A percentile compares a stretch with the other conserved stretches of the same genome.
These are phyloP conservation scores for Calcarius lapponicus DNA, from an alignment of 2,797 vertebrate species.

Conservation along the genomic window DNA sequence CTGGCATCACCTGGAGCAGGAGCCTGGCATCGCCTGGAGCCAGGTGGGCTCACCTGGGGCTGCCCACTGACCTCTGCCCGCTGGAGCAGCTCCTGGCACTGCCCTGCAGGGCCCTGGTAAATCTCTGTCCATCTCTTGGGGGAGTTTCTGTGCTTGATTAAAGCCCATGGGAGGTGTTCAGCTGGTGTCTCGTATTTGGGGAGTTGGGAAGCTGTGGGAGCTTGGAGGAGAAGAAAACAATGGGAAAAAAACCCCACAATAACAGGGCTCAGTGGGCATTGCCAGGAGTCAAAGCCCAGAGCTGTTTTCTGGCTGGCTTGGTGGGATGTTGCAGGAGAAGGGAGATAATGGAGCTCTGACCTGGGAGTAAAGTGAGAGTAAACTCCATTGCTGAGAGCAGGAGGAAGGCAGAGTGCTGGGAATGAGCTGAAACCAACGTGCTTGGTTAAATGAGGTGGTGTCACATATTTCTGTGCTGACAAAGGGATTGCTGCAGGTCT, in stretches of 20 bases:
- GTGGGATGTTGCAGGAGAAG: background rate
- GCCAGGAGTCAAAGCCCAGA: background rate
- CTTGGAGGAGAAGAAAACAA: background rate
- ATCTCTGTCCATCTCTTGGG: background rate
- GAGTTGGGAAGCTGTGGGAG: background rate
- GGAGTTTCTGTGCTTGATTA: background rate
- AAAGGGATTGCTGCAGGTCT: background rate
- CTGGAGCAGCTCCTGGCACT: background rate
- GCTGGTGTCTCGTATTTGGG: background rate
- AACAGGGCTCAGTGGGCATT: background rate
- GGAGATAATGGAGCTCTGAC: background rate
- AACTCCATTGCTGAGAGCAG: background rate
- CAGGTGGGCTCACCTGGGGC: background rate
- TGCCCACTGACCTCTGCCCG: rapidly evolving
- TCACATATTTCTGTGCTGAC: background rate
- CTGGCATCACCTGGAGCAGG: background rate
- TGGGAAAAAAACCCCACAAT: background rate
- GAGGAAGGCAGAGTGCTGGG: background rate
- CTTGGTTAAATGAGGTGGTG: background rate
- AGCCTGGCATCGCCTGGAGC: background rate
- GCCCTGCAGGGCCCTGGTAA: background rate
- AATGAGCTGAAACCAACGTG: background rate
- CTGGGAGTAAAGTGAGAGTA: background rate
- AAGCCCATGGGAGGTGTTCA: background rate
- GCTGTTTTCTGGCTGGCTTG: background rate